Evolutionary conservation across 2,113 vertebrate genomes (phyloP), one percentile per base, ranked within the genome.

Genomic region (Leucoraja erinaceus): DNA sequence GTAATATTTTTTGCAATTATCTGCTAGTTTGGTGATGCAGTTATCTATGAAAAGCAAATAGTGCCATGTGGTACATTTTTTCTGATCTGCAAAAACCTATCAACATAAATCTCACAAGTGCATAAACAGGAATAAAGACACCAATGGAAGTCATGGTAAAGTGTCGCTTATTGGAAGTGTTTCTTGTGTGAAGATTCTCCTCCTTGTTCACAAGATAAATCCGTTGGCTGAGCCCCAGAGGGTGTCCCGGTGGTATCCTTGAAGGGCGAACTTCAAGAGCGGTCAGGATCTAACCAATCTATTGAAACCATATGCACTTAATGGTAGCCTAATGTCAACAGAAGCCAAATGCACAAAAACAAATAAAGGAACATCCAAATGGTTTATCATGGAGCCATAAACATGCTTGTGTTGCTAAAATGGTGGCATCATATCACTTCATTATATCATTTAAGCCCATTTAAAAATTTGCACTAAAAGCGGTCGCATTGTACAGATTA

Each of bases 291-390:
- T 91, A 91, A 91, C 90, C 33, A 91, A 47, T 91, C 68, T 54
- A 74, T 54, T 54, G 66, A 74, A 72, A 70, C 90, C 68, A 91
- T 74, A 74, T 91, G 90, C 68, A 54, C 90, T 91, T 91, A 91
- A 72, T 91, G 68, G 90, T 74, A 91, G 90, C 20, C 68, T 91
- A 91, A 72, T 91, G 90, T 91, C 66, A 91, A 91, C 90, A 91
- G 66, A 54, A 54, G 33, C 38, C 3, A n/a, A 25, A 47, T 33
- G 22, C 33, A 91, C 38, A 54, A 91, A 74, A 91, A 14, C 90
- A 91, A 91, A 91, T 68, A 91, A 38, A 54, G 54, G 33, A 10
- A 74, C 66, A 91, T 74, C 90, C 72, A 72, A 54, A 74, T 12
- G 66, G 90, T 22, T 91, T 72, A 91, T 18, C 66, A 91, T 18